A percentile compares a stretch with the other conserved stretches of the same genome.
Conservation (phyloP, 2,113 vertebrate species). For the Charina bottae region DNA sequence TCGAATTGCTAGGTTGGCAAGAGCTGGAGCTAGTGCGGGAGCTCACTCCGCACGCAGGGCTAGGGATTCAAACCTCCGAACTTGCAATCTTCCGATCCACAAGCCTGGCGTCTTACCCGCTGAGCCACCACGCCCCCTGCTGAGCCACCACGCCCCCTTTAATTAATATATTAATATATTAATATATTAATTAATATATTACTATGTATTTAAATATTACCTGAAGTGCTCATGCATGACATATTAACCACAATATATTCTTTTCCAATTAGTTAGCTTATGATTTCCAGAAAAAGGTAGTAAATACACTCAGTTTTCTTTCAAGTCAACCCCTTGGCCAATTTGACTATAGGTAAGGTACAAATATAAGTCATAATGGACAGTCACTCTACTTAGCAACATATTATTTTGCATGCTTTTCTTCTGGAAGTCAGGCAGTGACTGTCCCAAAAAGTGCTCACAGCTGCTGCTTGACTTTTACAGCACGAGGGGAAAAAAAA, state of each 20-base stretch:
- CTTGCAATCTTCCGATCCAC: no score
- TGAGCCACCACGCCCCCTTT: no score
- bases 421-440: background rate
- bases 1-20: no score
- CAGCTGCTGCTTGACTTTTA: background rate
- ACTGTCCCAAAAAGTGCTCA: background rate
- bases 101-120: no score
- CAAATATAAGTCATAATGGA: background rate
- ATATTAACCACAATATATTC: background rate
- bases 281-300: background rate
- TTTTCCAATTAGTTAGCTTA: background rate
- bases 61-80: no score
- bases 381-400: background rate
- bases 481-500: background rate
- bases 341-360: background rate
- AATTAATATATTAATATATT: no score
- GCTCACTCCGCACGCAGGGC: no score
- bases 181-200: no score
- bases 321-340: background rate
- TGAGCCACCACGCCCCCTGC: no score
- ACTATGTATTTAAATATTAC: background rate
- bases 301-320: background rate
- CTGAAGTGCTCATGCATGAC: background rate
- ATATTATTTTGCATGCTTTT: background rate
- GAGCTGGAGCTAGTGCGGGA: no score